A percentile compares a stretch with the other conserved stretches of the same genome.
Evolutionary conservation across 1,140 invertebrate species (phyloP).

Genomic region (Halyomorpha halys): DNA sequence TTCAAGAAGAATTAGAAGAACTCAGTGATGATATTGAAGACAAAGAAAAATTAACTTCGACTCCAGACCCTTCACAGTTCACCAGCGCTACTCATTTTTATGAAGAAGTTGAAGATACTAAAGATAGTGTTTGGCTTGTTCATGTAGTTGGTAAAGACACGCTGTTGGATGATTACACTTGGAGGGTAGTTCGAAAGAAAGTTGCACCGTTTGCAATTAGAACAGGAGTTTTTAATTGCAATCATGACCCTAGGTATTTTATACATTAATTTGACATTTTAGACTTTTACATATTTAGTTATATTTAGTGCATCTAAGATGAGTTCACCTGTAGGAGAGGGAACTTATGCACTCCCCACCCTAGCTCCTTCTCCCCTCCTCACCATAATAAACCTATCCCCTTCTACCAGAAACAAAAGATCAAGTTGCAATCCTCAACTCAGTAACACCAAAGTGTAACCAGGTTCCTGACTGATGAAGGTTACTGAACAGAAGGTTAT

Average conservation of each 20-base stretch:
- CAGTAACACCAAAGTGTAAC: no score
- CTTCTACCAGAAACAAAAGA: no score
- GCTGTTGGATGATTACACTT: constrained; percentile 35
- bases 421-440: no score
- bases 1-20: constrained; percentile 32
- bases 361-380: no score
- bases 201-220: constrained; percentile 41
- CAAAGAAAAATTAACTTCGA: constrained; percentile 15
- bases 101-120: constrained; percentile 45
- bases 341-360: no score
- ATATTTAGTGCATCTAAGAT: no score
- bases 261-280: no score
- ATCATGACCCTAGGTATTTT: constrained; percentile 19
- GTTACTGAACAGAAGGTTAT: no score
- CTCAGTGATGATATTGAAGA: constrained; percentile 17
- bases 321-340: no score
- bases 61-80: constrained; percentile 37
- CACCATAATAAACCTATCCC: no score
- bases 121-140: constrained; percentile 46
- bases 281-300: no score
- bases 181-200: constrained; percentile 38
- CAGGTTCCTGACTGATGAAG: no score
- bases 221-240: constrained; percentile 42
- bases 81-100: constrained; percentile 41
- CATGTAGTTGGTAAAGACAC: constrained; percentile 36